Evolutionary conservation across 64 coral and sea anemone species (phyloP), one percentile per base, ranked within the genome.

Genomic region (Montipora efflorescens): DNA sequence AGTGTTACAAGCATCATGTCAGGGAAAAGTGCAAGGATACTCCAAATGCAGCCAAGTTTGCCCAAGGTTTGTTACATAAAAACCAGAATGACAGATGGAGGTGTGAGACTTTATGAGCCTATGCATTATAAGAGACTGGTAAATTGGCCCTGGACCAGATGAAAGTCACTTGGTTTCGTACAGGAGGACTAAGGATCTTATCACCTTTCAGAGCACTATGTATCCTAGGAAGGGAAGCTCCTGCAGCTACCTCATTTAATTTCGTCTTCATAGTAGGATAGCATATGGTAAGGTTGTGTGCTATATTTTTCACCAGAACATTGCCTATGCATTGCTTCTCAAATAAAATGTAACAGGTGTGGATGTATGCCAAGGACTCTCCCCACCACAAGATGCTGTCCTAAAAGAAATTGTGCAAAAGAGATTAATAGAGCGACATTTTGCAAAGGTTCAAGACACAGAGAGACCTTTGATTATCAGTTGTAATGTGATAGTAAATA

Each of bases 1-100:
- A 64, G 55, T 81, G 91, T 79, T 47, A 81, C 50, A 79, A 57
- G 14, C 43, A 84, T 28, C 55, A 87, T 46, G 55, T 95, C 13
- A 7, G 61, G 8, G 61, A 64, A 36, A 36, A 36, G 1, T 36
- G 36, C 36, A 36, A 36, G 36, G 36, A 36, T 36, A 36, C 36
- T 36, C 36, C 36, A 36, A 36, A 36, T 36, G 36, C 36, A 36
- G 36, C 36, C 36, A 36, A 36, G 36, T 36, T 36, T 36, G 36
- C 36, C 36, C 36, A 36, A 36, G 36, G 36, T 36, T 36, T 36
- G 1, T 36, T 36, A 36, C 36, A 36, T 36, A 36, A 36, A 36
- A 2, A 36, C 36, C 36, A 36, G 36, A 36, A 36, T 36, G 36
- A 36, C 36, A 36, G 36, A 36, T 36, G 36, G 36, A 36, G 36